Conservation (phyloP, 2,113 vertebrate genomes). For the Colistium nudipinnis region DNA sequence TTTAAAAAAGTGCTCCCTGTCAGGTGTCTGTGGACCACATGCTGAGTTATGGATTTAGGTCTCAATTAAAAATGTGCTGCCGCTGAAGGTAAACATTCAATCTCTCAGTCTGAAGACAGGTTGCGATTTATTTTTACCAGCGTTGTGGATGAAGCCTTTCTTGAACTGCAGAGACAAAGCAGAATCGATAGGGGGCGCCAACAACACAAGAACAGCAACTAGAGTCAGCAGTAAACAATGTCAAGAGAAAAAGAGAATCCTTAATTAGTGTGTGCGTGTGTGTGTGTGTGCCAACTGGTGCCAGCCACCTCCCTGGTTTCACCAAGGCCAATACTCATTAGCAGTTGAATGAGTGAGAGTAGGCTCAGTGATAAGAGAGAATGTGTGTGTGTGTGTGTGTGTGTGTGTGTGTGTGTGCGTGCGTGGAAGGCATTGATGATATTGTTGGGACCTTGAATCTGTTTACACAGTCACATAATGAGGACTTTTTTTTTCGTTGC, state of each 20-base stretch:
- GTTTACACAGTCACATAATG: too few relatives aligned
- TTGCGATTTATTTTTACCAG: constrained; percentile 19
- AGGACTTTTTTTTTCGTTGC: too few relatives aligned
- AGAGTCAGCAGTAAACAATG: not conserved
- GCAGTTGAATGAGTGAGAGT: constrained; percentile 41
- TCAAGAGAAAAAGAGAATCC: too few relatives aligned
- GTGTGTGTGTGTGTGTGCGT: constrained; percentile 1
- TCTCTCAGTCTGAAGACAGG: constrained; percentile 7
- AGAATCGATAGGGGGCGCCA: constrained; percentile 45
- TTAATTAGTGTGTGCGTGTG: not conserved
- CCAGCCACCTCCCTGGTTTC: constrained; percentile 45
- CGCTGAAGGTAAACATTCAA: constrained; percentile 33
- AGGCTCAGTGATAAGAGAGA: constrained; percentile 52
- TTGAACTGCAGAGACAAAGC: not conserved
- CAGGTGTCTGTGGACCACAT: not conserved
- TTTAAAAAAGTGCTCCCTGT: constrained; percentile 1
- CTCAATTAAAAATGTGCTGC: not conserved
- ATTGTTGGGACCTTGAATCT: too few relatives aligned
- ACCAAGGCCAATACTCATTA: constrained; percentile 47
- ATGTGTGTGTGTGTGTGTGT: constrained; percentile 6
- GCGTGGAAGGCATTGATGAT: too few relatives aligned
- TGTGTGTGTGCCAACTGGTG: constrained; percentile 25
- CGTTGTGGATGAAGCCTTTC: not conserved
- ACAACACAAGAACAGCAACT: not conserved
- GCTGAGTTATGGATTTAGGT: constrained; percentile 25